A percentile compares a stretch with the other conserved stretches of the same genome.
These are phyloP conservation scores for Cacoxenus indagator DNA, from an alignment of 2,888 invertebrate species.

Conservation along the genomic window DNA sequence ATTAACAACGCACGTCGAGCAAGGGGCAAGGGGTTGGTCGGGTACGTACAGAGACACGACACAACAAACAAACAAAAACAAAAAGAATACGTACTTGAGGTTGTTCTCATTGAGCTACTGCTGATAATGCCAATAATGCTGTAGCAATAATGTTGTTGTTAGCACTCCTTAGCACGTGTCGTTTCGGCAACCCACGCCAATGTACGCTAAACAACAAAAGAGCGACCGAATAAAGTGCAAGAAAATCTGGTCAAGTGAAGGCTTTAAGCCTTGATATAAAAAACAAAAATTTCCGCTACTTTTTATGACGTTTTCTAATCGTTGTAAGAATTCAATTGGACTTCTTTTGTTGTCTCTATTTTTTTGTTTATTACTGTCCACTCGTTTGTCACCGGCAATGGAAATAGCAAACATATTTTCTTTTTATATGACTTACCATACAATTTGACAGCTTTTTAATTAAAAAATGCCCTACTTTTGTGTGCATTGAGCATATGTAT, in stretches of 20 bases:
- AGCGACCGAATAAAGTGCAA: not conserved
- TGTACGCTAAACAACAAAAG: not conserved
- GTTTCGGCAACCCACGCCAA: not conserved
- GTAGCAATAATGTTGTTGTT: not conserved
- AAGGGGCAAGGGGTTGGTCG: too few species aligned
- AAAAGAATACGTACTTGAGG: not conserved
- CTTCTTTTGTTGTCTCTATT: not conserved
- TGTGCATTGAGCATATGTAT: not conserved
- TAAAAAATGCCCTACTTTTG: conserved; percentile 46
- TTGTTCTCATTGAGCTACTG: not conserved
- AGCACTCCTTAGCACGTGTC: not conserved
- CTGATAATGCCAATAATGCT: not conserved
- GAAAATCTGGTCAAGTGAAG: conserved; percentile 12
- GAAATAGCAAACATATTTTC: not conserved
- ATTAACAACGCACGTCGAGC: conserved; percentile 3
- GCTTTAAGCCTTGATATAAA: not conserved
- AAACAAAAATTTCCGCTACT: not conserved
- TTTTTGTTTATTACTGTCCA: not conserved
- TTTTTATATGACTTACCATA: not conserved
- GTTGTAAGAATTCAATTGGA: not conserved
- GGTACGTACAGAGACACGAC: too few species aligned
- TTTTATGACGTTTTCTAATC: not conserved
- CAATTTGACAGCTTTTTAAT: conserved; percentile 43
- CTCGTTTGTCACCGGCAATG: not conserved
- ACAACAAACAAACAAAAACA: not conserved